Conservation (phyloP, 2,113 vertebrate genomes). For the Monarcha castaneiventris region DNA sequence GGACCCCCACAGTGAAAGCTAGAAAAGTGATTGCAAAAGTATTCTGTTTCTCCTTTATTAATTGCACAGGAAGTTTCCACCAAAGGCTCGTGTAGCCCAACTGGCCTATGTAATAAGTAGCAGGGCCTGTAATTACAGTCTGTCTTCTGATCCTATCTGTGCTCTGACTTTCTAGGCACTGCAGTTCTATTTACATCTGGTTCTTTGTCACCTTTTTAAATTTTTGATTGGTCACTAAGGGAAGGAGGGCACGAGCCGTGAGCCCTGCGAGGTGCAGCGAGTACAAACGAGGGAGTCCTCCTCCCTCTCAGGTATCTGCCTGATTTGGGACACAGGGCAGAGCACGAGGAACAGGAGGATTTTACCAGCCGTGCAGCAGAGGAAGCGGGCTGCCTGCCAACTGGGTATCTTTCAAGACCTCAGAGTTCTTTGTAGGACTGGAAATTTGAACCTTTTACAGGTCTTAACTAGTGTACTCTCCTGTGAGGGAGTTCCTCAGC, state of each 20-base stretch:
- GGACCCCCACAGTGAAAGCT: constrained; percentile 59
- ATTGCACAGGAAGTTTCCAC: constrained; percentile 66
- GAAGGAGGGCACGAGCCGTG: not conserved
- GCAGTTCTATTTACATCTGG: constrained; percentile 30
- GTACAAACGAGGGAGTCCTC: not conserved
- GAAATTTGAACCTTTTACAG: constrained; percentile 26
- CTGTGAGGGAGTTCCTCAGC: not conserved
- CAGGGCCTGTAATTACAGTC: constrained; percentile 66
- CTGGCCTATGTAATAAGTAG: constrained; percentile 64
- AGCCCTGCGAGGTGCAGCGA: not conserved
- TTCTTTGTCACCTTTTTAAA: constrained; percentile 37
- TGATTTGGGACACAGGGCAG: not conserved
- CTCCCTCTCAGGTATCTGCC: not conserved
- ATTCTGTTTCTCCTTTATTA: constrained; percentile 61
- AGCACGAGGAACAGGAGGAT: not conserved
- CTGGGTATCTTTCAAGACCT: not conserved
- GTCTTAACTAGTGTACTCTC: not conserved
- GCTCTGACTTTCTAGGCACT: constrained; percentile 48
- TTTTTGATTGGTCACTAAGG: constrained; percentile 34
- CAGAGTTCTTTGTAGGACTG: not conserved
- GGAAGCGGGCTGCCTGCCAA: not conserved
- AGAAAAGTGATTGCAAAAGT: constrained; percentile 64
- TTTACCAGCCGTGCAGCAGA: not conserved
- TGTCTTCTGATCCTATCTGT: constrained; percentile 56
- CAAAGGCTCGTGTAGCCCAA: constrained; percentile 47